phyloP scores from a whole-genome alignment of 2,888 invertebrate species.

The Bombylius discolor region DNA sequence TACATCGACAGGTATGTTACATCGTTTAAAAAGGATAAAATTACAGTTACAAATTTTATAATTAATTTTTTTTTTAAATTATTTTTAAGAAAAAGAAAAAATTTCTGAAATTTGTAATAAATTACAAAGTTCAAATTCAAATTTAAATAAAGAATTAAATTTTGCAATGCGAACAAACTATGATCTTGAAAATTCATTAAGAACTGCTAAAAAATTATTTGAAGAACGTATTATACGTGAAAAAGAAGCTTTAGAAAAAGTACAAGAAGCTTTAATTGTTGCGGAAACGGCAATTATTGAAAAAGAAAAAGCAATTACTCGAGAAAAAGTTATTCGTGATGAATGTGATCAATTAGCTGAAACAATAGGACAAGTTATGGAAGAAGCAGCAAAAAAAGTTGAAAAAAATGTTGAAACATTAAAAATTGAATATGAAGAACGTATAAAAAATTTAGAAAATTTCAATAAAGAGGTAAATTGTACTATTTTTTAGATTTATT shows the following conservation, averaged over 20 bases:
- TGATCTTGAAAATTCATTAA: conserved; percentile 36
- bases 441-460: conserved; percentile 39
- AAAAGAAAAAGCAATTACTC: conserved; percentile 41
- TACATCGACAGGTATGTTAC: neutral
- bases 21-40: conserved; percentile 8
- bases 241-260: conserved; percentile 39
- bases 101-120: conserved; percentile 18
- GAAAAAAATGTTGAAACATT: conserved; percentile 46
- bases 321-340: conserved; percentile 40
- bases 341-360: conserved; percentile 43
- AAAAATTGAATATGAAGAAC: conserved; percentile 45
- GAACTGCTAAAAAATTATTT: conserved; percentile 31
- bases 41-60: conserved; percentile 4
- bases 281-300: conserved; percentile 45
- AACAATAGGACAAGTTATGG: conserved; percentile 40
- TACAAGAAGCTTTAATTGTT: conserved; percentile 43
- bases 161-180: conserved; percentile 18
- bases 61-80: neutral
- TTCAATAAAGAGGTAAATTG: conserved; percentile 35
- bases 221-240: conserved; percentile 37
- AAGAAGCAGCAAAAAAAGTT: conserved; percentile 42
- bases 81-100: conserved; percentile 15
- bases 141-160: conserved; percentile 24
- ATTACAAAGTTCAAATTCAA: conserved; percentile 21
- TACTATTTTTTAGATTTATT: neutral